Base-by-base conservation (phyloP, 2,888 invertebrate genomes). In the Calephelis perditalis region DNA sequence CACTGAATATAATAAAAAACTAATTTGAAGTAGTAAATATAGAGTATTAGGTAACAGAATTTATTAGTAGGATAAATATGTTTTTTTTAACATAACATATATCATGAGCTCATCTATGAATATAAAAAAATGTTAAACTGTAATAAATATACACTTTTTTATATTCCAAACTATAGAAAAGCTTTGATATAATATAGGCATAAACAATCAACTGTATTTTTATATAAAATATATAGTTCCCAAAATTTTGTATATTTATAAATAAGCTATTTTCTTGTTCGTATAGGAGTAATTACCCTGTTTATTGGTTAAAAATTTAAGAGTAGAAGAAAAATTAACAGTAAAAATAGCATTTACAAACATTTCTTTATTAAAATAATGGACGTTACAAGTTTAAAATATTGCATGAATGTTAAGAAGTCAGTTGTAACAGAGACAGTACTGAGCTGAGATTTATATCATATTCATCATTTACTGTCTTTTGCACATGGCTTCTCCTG, bases 231-330 rank as follows among this genome's bases (percentile, higher is more conserved):
- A 49, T 49, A 35, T 49, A 49, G 36, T 59, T 59, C 46, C 55
- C 56, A 56, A 59, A 59, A 55, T 45, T 59, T n/a, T 49, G 49
- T 55, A 37, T 10, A 49, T 59, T 59, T 52, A 45, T 54, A 59
- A 59, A 55, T 59, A 59, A 59, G 52, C 52, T 59, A 49, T 49
- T 40, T 49, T 49, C 47, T 49, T 15, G 47, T 49, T 59, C 37
- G 52, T 59, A 55, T 55, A 59, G 59, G 59, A 55, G 36, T 59
- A 54, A 36, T 35, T 59, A 59, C 59, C 59, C 59, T 59, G 59
- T 59, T 55, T 12, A 35, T 59, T 37, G 35, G 12, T 45, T 55
- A 59, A 58, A 59, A 47, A 49, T 49, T 5, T 49, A 49, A 49
- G n/a, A 49, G 26, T 49, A 49, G 26, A 26, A 3, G 26, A 26